Conservation (phyloP, 2,888 invertebrate species). For the Apantesis nais region DNA sequence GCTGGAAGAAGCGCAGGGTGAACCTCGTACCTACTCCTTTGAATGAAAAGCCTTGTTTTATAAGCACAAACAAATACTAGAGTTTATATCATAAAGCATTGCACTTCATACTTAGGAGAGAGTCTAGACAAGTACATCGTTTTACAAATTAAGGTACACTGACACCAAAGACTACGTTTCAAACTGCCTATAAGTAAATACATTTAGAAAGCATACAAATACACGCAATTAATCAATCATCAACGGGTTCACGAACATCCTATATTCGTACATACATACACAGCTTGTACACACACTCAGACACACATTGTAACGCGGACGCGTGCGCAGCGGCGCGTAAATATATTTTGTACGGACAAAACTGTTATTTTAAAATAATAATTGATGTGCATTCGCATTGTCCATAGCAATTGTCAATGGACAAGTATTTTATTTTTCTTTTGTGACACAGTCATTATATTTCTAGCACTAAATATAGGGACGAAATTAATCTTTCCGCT, state of each 20-base stretch:
- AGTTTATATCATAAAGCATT: not conserved
- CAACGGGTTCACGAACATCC: conserved; percentile 67
- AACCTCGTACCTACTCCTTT: too few relatives aligned
- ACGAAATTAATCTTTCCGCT: conserved; percentile 36
- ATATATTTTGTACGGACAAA: conserved; percentile 84
- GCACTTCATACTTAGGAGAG: not conserved
- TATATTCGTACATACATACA: conserved; percentile 58
- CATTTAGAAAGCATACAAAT: conserved; percentile 65
- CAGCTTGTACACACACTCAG: conserved; percentile 21
- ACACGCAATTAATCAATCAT: conserved; percentile 73
- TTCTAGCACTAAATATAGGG: conserved; percentile 48
- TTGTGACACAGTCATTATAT: conserved; percentile 66
- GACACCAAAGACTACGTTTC: conserved; percentile 21
- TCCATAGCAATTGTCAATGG: conserved; percentile 72
- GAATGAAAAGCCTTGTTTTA: too few relatives aligned
- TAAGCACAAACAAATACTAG: not conserved
- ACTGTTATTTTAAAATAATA: conserved; percentile 85
- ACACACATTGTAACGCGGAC: conserved; percentile 43
- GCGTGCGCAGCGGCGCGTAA: conserved; percentile 72
- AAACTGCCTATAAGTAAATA: conserved; percentile 55
- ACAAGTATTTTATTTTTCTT: conserved; percentile 65
- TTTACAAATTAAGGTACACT: not conserved
- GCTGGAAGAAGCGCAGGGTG: too few relatives aligned
- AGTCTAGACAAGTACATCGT: not conserved
- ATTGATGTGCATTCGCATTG: conserved; percentile 75